phyloP scores from a whole-genome alignment of 2,113 vertebrate species.

The Siphamia tubifer region DNA sequence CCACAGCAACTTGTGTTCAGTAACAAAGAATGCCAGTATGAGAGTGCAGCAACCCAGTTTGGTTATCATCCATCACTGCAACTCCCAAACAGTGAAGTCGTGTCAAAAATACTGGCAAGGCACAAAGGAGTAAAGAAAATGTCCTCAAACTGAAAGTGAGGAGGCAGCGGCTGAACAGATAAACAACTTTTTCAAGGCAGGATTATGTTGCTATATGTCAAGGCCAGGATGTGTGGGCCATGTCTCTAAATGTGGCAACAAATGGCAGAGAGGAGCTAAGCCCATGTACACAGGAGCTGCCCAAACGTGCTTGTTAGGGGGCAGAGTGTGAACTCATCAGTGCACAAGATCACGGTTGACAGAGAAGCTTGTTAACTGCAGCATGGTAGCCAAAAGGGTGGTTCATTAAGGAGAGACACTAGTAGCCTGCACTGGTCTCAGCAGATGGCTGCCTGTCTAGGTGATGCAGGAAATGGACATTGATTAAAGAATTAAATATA shows the following conservation, averaged over 20 bases:
- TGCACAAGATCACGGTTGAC: conserved; percentile 60
- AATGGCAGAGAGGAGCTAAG: conserved; percentile 32
- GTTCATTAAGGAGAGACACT: conserved; percentile 61
- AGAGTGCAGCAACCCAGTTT: conserved; percentile 43
- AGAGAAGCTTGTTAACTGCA: conserved; percentile 61
- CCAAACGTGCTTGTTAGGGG: conserved; percentile 59
- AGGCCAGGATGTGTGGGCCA: conserved; percentile 26
- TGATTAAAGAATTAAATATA: conserved; percentile 20
- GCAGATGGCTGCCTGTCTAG: conserved; percentile 51
- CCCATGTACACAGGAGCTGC: conserved; percentile 27
- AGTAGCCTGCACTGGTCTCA: conserved; percentile 31
- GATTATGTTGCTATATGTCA: conserved; percentile 7
- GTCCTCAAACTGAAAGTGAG: conserved; percentile 53
- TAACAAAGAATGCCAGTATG: neutral
- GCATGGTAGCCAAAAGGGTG: conserved; percentile 38
- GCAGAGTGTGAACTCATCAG: conserved; percentile 51
- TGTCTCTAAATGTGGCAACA: conserved; percentile 39
- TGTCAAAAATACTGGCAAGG: conserved; percentile 53
- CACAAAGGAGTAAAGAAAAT: conserved; percentile 58
- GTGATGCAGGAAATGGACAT: conserved; percentile 14
- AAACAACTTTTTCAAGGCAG: conserved; percentile 58
- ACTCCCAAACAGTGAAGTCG: conserved; percentile 28
- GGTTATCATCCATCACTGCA: conserved; percentile 58
- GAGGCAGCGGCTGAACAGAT: conserved; percentile 33
- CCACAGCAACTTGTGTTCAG: conserved; percentile 6